Conservation (phyloP, 2,797 vertebrate species). For the Alfaro cultratus region DNA sequence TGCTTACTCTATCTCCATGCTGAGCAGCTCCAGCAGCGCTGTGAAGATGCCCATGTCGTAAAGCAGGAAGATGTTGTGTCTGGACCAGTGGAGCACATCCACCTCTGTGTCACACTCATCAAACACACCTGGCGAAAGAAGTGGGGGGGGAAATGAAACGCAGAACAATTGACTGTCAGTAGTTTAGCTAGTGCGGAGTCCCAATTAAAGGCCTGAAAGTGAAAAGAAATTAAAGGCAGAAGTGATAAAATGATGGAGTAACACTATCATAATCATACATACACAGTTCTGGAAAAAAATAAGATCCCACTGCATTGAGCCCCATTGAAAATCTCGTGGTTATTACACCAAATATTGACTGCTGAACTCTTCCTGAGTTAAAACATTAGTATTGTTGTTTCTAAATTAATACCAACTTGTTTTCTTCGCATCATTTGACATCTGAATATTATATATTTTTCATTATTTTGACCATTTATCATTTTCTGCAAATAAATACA, state of each 20-base stretch:
- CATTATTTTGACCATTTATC: too few relatives aligned
- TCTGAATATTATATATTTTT: too few relatives aligned
- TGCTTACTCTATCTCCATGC: conserved; percentile 98
- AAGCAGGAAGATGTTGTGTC: conserved; percentile 94
- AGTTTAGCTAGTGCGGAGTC: not conserved
- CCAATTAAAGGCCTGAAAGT: not conserved
- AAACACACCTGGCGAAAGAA: conserved; percentile 84
- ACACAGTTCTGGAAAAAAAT: too few relatives aligned
- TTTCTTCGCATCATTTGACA: too few relatives aligned
- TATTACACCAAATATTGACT: too few relatives aligned
- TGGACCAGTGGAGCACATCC: conserved; percentile 91
- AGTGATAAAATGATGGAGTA: not conserved
- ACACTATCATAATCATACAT: too few relatives aligned
- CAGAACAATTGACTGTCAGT: not conserved
- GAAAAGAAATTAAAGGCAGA: not conserved
- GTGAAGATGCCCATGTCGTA: conserved; percentile 96
- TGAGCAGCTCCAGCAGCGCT: conserved; percentile 93
- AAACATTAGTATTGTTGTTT: too few relatives aligned
- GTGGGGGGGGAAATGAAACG: not conserved
- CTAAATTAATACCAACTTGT: too few relatives aligned
- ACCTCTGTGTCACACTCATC: conserved; percentile 91
- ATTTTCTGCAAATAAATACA: too few relatives aligned
- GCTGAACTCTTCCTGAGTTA: too few relatives aligned
- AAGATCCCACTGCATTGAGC: too few relatives aligned
- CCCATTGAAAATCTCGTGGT: too few relatives aligned